Evolutionary conservation across 2,797 vertebrate species (phyloP), one percentile per base, ranked within the genome.

Genomic region (Valencia hispanica): DNA sequence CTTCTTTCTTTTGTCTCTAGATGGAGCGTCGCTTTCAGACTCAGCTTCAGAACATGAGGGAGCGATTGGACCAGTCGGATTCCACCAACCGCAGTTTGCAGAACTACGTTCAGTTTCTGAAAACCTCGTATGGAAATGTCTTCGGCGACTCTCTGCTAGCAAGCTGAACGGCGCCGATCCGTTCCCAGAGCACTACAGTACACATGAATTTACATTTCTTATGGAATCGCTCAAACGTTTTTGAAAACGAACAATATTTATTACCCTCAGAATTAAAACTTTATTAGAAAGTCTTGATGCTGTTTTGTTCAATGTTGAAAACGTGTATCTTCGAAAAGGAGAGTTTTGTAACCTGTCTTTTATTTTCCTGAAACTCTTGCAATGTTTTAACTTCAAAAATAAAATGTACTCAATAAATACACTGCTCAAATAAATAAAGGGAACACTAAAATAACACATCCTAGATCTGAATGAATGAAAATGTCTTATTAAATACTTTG

Each of bases 31-130:
- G 95, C 0, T 97, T 95, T 63, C 95, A 97, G 72, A 96, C 93
- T 81, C 95, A 96, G 76, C 93, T 99, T 8, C 96, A 97, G 88
- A 97, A 97, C 83, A 87, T 97, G 83, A 97, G 95, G 79, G 97
- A 97, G 50, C 93, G 96, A 8, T 89, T 99, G 88, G 97, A 98
- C 79, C 97, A 98, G 94, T 96, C 97, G 0, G 97, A 98, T 90
- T 97, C 96, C 51, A 97, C 97, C 30, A 99, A 97, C 89, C 96
- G 97, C 84, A 97, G 96, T 87, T 96, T 99, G 95, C 97, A 98
- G 68, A 98, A 96, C 93, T 99, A 99, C 0, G 96, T 98, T 53
- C 96, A 97, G 20, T 98, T 98, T 88, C 97, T 99, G 69, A 99
- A 98, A 87, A 94, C 96, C 0, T 97, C 97, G 0, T 98, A 98